A percentile compares a stretch with the other conserved stretches of the same genome.
Evolutionary conservation across 2,113 vertebrate genomes (phyloP).

Genomic region (Heterocephalus glaber): DNA sequence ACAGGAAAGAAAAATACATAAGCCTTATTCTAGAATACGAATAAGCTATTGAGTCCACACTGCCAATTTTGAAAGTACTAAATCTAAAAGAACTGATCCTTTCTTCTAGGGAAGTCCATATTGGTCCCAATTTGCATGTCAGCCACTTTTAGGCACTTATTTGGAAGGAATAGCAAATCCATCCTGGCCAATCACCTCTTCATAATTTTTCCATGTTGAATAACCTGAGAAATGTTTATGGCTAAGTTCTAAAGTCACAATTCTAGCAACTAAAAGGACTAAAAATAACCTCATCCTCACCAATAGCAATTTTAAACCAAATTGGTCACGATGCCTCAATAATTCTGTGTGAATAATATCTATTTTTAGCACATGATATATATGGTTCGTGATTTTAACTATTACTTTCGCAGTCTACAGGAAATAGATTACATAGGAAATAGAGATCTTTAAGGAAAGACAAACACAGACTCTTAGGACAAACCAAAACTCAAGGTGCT

Average conservation of each 20-base stretch:
- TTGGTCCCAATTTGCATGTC: background rate
- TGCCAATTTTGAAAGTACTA: background rate
- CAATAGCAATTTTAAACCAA: background rate
- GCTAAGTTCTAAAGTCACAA: conserved; percentile 30
- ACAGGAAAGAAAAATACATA: background rate
- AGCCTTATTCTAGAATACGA: background rate
- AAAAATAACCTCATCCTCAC: background rate
- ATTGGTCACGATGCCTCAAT: background rate
- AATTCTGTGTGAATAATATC: background rate
- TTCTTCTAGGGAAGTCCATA: background rate
- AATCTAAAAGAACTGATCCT: background rate
- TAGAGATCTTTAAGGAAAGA: background rate
- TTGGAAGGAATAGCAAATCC: background rate
- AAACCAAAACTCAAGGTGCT: background rate
- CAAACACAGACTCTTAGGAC: background rate
- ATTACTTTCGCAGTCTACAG: background rate
- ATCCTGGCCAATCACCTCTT: background rate
- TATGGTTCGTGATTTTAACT: background rate
- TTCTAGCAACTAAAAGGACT: background rate
- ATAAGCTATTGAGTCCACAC: background rate
- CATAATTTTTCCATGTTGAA: background rate
- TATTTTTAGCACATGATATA: background rate
- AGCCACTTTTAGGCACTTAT: background rate
- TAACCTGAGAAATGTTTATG: conserved; percentile 10
- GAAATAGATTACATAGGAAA: background rate